Evolutionary conservation across 2,113 vertebrate species (phyloP).

Genomic region (Nothobranchius furzeri): DNA sequence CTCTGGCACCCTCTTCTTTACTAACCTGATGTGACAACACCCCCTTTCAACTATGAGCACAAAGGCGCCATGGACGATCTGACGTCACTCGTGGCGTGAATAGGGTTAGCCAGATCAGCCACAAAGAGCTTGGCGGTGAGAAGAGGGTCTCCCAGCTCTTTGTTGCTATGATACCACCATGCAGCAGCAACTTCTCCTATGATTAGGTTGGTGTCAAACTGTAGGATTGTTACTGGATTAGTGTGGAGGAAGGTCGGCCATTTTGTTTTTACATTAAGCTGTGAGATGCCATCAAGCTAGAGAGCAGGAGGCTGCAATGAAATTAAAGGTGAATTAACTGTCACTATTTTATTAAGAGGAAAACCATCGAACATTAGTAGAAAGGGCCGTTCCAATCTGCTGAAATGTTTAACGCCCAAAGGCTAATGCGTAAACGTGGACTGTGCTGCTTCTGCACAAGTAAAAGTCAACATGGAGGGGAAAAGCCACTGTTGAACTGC

Average conservation of each 20-base stretch:
- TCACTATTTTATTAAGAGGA: too few relatives aligned
- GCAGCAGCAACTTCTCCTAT: constrained; percentile 19
- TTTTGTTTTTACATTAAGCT: neutral
- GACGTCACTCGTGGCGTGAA: constrained; percentile 58
- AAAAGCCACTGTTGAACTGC: constrained; percentile 8
- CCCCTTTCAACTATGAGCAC: constrained; percentile 49
- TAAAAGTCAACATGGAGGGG: neutral
- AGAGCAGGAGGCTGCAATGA: neutral
- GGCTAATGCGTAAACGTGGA: too few relatives aligned
- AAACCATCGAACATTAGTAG: too few relatives aligned
- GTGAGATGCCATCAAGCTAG: neutral
- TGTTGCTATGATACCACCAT: constrained; percentile 57
- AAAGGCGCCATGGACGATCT: constrained; percentile 55
- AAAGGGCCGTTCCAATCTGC: too few relatives aligned
- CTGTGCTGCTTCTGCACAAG: constrained; percentile 1
- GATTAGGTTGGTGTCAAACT: constrained; percentile 43
- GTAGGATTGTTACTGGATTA: constrained; percentile 19
- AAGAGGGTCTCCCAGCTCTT: constrained; percentile 28
- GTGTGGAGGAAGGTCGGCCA: neutral
- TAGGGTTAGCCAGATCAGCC: constrained; percentile 32
- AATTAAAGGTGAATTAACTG: too few relatives aligned
- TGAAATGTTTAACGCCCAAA: too few relatives aligned
- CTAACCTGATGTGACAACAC: constrained; percentile 60
- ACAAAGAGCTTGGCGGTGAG: constrained; percentile 31
- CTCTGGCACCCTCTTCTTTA: constrained; percentile 9